phyloP scores from a whole-genome alignment of 2,888 invertebrate species.

The Campoplex capitator region DNA sequence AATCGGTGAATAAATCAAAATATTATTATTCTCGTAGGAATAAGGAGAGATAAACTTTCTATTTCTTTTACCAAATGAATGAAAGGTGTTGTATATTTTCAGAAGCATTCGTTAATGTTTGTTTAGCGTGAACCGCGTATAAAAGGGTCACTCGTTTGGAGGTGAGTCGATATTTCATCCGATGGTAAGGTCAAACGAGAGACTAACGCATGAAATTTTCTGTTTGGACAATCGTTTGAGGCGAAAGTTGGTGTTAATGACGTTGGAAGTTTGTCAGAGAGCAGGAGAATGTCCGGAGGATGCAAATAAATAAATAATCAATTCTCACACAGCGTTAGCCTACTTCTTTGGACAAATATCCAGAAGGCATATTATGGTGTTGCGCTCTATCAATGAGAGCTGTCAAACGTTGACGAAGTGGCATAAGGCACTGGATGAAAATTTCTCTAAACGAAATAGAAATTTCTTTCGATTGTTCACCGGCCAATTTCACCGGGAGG shows the following conservation, averaged over 20 bases:
- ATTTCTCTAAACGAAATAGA: neutral
- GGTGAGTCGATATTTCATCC: neutral
- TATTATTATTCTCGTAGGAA: neutral
- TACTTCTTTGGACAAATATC: neutral
- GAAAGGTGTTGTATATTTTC: neutral
- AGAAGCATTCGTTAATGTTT: neutral
- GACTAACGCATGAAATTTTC: neutral
- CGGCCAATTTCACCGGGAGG: neutral
- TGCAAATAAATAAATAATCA: constrained; percentile 13
- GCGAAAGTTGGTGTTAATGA: constrained; percentile 1
- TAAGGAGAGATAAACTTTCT: neutral
- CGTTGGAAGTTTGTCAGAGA: neutral
- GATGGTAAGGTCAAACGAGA: neutral
- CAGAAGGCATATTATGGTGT: neutral
- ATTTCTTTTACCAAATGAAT: neutral
- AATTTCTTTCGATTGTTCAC: neutral
- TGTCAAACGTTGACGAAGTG: neutral
- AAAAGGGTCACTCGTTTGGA: constrained; percentile 1
- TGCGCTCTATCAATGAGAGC: neutral
- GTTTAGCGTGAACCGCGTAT: neutral
- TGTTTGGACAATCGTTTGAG: neutral
- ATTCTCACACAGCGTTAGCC: neutral
- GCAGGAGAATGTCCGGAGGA: neutral
- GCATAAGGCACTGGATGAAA: neutral
- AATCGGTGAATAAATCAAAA: neutral